phyloP scores from a whole-genome alignment of 1,140 invertebrate genomes.

The Drosophila kohkoa region DNA sequence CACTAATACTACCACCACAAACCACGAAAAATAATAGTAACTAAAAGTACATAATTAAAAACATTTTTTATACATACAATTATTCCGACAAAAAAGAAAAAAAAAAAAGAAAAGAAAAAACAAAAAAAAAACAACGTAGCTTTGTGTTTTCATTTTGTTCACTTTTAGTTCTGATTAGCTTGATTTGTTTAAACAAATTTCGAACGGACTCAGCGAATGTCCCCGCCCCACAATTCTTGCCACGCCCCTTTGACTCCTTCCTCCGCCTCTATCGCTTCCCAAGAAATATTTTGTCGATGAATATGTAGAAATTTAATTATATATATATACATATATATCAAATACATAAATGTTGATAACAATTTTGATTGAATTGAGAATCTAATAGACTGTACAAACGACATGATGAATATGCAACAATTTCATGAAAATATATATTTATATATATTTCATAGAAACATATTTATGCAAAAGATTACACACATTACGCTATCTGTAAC shows the following conservation, averaged over 20 bases:
- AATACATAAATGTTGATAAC: constrained; percentile 67
- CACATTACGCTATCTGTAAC: constrained; percentile 56
- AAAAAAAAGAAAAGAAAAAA: constrained; percentile 7
- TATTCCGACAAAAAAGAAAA: constrained; percentile 47
- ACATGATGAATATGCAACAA: constrained; percentile 60
- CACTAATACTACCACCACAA: constrained; percentile 35
- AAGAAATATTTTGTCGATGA: constrained; percentile 19
- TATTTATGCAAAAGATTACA: constrained; percentile 54
- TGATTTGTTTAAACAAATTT: constrained; percentile 1
- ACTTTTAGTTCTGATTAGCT: neutral
- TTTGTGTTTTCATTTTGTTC: constrained; percentile 34
- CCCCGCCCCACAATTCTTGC: neutral
- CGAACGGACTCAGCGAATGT: constrained; percentile 13
- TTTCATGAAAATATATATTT: constrained; percentile 74
- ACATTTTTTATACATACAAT: constrained; percentile 65
- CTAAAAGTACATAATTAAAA: constrained; percentile 65
- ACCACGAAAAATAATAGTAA: constrained; percentile 60
- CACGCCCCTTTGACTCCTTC: neutral
- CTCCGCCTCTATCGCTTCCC: neutral
- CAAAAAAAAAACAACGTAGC: constrained; percentile 20
- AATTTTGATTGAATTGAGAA: constrained; percentile 82
- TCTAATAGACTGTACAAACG: constrained; percentile 81
- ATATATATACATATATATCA: constrained; percentile 44
- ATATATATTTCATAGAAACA: constrained; percentile 60
- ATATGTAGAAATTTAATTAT: constrained; percentile 49